phyloP scores from a whole-genome alignment of 2,888 invertebrate genomes.

The Machimus rusticus region DNA sequence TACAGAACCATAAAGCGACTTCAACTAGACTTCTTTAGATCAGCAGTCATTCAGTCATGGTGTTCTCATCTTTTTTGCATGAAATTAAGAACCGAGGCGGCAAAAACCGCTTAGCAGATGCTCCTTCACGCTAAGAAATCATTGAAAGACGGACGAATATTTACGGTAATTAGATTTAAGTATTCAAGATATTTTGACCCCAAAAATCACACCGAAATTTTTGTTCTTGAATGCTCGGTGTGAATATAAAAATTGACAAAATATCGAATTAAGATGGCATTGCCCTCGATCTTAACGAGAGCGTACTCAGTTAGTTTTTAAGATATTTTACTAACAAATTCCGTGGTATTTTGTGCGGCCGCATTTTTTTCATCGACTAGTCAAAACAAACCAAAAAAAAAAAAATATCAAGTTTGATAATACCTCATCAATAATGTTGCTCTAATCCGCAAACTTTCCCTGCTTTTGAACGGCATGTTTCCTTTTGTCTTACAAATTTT shows the following conservation, averaged over 20 bases:
- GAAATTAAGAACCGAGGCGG: not conserved
- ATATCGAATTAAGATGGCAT: not conserved
- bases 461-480: not conserved
- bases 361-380: not conserved
- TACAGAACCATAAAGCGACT: not conserved
- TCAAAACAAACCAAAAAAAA: not conserved
- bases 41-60: not conserved
- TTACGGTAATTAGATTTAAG: not conserved
- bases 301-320: not conserved
- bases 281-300: not conserved
- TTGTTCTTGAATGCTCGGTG: not conserved
- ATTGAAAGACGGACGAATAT: not conserved
- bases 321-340: not conserved
- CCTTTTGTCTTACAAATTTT: not conserved
- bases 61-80: not conserved
- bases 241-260: not conserved
- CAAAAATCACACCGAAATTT: not conserved
- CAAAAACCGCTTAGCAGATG: not conserved
- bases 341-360: not conserved
- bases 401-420: not conserved
- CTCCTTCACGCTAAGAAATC: not conserved
- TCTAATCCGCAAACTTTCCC: not conserved
- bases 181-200: not conserved
- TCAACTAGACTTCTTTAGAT: not conserved
- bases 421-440: not conserved